Conservation (phyloP, 2,113 vertebrate species). For the Catharus fuscescens region DNA sequence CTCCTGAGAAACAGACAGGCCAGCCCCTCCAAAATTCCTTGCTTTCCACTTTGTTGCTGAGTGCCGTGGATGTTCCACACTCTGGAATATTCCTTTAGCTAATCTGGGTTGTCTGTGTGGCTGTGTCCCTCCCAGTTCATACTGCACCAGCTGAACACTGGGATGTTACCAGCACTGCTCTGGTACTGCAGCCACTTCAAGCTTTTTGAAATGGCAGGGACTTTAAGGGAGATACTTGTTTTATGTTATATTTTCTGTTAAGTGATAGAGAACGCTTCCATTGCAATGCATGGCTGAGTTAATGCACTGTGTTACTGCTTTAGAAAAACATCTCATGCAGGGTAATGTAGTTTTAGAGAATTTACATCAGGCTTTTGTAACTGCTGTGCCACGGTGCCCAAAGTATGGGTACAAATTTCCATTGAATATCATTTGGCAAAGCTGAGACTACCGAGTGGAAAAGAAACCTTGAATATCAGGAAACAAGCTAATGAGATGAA, state of each 20-base stretch:
- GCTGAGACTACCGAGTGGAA: background rate
- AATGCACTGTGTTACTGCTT: background rate
- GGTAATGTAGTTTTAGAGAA: background rate
- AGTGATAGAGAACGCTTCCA: background rate
- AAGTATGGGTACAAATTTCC: background rate
- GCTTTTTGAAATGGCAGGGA: background rate
- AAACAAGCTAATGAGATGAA: background rate
- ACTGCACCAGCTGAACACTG: no score
- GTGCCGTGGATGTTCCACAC: rapidly evolving
- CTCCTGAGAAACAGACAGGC: background rate
- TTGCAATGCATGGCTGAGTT: background rate
- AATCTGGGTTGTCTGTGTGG: rapidly evolving
- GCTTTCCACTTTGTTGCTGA: background rate
- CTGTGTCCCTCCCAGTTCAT: background rate
- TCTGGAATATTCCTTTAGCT: background rate
- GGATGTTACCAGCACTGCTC: background rate
- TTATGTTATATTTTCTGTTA: background rate
- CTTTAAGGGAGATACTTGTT: background rate
- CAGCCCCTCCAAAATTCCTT: background rate
- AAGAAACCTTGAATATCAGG: background rate
- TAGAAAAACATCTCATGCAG: background rate
- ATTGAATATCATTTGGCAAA: background rate
- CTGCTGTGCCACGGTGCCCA: background rate
- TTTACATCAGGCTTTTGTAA: background rate
- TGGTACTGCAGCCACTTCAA: rapidly evolving